These are phyloP conservation scores for Sepiola atlantica DNA, from an alignment of 2,888 invertebrate species.

Conservation along the genomic window DNA sequence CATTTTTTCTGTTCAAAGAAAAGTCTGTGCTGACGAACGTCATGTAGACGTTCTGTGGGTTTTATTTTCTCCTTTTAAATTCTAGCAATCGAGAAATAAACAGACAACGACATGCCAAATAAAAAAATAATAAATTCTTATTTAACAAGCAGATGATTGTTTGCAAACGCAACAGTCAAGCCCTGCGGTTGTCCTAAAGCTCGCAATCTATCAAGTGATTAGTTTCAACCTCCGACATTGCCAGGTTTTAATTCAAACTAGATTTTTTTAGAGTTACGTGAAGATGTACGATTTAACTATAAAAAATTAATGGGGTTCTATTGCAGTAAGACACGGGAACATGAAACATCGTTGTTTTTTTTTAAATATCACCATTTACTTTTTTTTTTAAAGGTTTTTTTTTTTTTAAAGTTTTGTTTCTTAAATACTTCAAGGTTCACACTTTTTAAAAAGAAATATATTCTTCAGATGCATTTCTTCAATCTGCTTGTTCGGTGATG, in stretches of 20 bases:
- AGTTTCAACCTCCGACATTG: not conserved
- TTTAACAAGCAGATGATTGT: not conserved
- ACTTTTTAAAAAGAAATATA: too few relatives aligned
- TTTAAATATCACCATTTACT: too few relatives aligned
- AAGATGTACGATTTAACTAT: too few relatives aligned
- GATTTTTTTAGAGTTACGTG: not conserved
- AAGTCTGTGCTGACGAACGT: not conserved
- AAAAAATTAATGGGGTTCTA: too few relatives aligned
- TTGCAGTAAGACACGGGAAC: too few relatives aligned
- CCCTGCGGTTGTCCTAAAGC: not conserved
- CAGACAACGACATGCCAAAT: not conserved
- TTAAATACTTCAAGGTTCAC: too few relatives aligned
- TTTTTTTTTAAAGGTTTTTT: too few relatives aligned
- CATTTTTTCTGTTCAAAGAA: not conserved
- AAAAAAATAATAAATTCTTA: not conserved
- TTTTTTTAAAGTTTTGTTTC: too few relatives aligned
- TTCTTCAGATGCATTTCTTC: too few relatives aligned
- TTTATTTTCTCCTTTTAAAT: not conserved
- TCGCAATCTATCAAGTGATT: not conserved
- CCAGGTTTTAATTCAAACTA: not conserved
- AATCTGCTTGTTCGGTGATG: too few relatives aligned
- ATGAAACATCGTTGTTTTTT: too few relatives aligned
- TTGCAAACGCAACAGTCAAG: not conserved
- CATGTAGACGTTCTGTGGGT: not conserved
- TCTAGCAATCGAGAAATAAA: not conserved